Evolutionary conservation across 2,888 invertebrate species (phyloP).

Genomic region (Synanthedon tipuliformis): DNA sequence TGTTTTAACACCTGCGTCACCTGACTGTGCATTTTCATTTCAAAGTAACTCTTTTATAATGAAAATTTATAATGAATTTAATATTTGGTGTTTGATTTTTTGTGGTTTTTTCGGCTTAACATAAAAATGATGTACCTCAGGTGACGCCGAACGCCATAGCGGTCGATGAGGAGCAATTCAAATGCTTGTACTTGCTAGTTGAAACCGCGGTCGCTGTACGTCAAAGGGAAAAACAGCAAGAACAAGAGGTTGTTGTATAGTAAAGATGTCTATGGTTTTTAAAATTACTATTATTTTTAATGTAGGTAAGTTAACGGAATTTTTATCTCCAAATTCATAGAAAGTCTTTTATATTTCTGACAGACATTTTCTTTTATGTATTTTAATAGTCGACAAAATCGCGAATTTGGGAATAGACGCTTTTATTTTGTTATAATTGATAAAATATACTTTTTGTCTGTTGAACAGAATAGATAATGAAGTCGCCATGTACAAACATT

Average conservation of each 20-base stretch:
- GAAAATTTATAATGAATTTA: background rate
- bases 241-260: constrained; percentile 13
- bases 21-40: constrained; percentile 17
- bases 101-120: background rate
- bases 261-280: too few species aligned
- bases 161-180: constrained; percentile 42
- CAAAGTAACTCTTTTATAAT: background rate
- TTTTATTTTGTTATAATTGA: too few species aligned
- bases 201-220: constrained; percentile 55
- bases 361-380: too few species aligned
- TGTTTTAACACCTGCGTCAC: constrained; percentile 63
- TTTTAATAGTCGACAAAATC: too few species aligned
- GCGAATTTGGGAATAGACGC: too few species aligned
- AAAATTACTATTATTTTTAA: too few species aligned
- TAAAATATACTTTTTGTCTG: too few species aligned
- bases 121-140: constrained; percentile 26
- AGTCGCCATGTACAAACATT: too few species aligned
- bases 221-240: constrained; percentile 46
- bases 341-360: too few species aligned
- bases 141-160: constrained; percentile 32
- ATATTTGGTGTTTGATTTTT: background rate
- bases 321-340: too few species aligned
- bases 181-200: constrained; percentile 47
- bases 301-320: too few species aligned
- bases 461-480: too few species aligned